Base-by-base conservation (phyloP, 2,113 vertebrate species). In the Bucco capensis region DNA sequence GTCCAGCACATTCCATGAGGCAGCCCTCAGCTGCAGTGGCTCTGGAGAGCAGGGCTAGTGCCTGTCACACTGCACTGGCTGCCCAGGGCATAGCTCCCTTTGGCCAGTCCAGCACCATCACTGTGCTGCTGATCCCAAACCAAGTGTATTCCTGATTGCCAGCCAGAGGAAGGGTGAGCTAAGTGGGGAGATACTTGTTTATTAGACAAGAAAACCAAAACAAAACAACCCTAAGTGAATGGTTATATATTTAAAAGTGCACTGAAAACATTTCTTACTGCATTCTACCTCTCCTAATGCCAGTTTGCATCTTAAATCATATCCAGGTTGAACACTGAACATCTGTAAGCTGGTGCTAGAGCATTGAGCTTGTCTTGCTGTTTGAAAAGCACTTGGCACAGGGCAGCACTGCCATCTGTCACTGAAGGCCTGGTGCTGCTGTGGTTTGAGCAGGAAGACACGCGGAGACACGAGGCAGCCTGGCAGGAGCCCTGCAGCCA, bases 361-460 rank as follows among this genome's bases (percentile, higher is more conserved):
- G 67, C 19, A 3, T 87, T 83, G 81, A 37, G 81, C 72, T 92
- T 92, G 51, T 91, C 72, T 74, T 74, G 64, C 38, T 0, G 13
- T 83, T 90, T 88, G 91, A 95, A 96, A 96, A 96, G 86, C 92
- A 89, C 88, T 4, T n/a, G 76, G 72, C 84, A 58, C 40, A 73
- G 92, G 79, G 83, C 81, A 86, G 89, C 64, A 65, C 31, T 60
- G 82, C 61, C n/a, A 60, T 60, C 90, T 64, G 84, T 62, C n/a
- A 23, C 49, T 53, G 69, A 27, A 78, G 54, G 69, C 44, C 64
- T 35, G 60, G 51, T 31, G 33, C 28, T 46, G 47, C 56, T 2
- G 11, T 69, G 17, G 49, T 70, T 88, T 51, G 44, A 60, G 54
- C 31, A 15, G 19, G 69, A 88, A 83, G 84, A 72, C 47, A 54